A percentile compares a stretch with the other conserved stretches of the same genome.
These are phyloP conservation scores for Naso thynnoides DNA, from an alignment of 2,797 vertebrate genomes.

Conservation along the genomic window DNA sequence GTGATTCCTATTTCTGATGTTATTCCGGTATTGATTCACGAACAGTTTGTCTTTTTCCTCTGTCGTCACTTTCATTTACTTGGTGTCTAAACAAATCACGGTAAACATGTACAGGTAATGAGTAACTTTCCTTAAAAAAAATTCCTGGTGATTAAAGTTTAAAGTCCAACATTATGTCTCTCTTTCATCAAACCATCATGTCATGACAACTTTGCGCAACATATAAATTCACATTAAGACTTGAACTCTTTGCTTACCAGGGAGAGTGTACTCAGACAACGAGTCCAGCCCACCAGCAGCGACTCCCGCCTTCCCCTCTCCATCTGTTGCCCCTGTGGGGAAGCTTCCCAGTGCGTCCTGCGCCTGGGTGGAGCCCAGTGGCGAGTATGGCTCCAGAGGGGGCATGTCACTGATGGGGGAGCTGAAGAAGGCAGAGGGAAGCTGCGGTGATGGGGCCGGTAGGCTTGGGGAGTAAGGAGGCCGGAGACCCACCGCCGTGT, in stretches of 20 bases:
- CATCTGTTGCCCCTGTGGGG: slow-evolving; percentile 62
- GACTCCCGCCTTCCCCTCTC: slow-evolving; percentile 70
- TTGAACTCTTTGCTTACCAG: slow-evolving; percentile 62
- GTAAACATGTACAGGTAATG: not conserved
- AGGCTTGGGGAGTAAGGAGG: slow-evolving; percentile 88
- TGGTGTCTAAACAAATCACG: not conserved
- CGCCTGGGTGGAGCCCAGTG: slow-evolving; percentile 84
- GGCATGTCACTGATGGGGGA: slow-evolving; percentile 89
- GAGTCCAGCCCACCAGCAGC: slow-evolving; percentile 83
- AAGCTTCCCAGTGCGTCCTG: slow-evolving; percentile 92
- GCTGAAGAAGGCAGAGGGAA: slow-evolving; percentile 90
- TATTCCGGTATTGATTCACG: not conserved
- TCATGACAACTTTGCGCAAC: not conserved
- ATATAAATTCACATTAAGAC: not conserved
- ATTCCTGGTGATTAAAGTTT: not conserved
- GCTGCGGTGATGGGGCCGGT: slow-evolving; percentile 87
- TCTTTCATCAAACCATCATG: not conserved
- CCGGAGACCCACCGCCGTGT: slow-evolving; percentile 91
- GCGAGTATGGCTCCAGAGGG: slow-evolving; percentile 88
- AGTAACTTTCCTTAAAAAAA: not conserved
- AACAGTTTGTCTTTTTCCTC: not conserved
- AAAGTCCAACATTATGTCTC: not conserved
- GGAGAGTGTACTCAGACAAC: slow-evolving; percentile 85
- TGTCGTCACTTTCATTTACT: not conserved
- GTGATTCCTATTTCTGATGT: not conserved